phyloP scores from a whole-genome alignment of 2,113 vertebrate genomes.

The Ardeotis arabs region DNA sequence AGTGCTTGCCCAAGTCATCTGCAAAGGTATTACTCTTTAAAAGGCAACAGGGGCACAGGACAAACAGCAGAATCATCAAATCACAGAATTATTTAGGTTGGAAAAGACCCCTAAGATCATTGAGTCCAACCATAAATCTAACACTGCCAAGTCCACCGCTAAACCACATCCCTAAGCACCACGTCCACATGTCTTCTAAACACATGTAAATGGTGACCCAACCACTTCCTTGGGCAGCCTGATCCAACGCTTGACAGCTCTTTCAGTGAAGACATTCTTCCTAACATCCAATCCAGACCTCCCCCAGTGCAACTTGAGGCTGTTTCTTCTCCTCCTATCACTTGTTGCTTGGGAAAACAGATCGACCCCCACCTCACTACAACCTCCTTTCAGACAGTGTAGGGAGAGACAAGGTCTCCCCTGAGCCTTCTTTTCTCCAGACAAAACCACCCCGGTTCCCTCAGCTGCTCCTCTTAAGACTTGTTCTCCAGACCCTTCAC shows the following conservation, averaged over 20 bases:
- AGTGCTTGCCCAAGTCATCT: neutral
- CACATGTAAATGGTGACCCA: no score
- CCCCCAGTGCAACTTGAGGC: neutral
- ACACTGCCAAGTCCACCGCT: neutral
- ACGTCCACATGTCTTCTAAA: neutral
- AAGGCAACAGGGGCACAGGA: neutral
- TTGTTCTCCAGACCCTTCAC: no score
- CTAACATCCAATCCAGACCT: neutral
- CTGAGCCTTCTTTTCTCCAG: no score
- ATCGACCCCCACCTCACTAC: no score
- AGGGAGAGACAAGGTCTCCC: no score
- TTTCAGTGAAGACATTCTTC: neutral
- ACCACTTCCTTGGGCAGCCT: neutral
- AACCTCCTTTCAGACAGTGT: no score
- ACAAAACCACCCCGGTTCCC: no score
- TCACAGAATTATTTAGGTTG: neutral
- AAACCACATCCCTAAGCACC: neutral
- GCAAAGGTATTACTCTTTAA: neutral
- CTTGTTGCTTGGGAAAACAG: neutral
- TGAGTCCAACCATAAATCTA: neutral
- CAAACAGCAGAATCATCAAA: neutral
- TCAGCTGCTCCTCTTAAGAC: no score
- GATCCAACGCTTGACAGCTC: neutral
- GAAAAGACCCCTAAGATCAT: neutral
- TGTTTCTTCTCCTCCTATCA: fast-evolving